Base-by-base conservation (phyloP, 2,888 invertebrate species). In the Tetragonula carbonaria region DNA sequence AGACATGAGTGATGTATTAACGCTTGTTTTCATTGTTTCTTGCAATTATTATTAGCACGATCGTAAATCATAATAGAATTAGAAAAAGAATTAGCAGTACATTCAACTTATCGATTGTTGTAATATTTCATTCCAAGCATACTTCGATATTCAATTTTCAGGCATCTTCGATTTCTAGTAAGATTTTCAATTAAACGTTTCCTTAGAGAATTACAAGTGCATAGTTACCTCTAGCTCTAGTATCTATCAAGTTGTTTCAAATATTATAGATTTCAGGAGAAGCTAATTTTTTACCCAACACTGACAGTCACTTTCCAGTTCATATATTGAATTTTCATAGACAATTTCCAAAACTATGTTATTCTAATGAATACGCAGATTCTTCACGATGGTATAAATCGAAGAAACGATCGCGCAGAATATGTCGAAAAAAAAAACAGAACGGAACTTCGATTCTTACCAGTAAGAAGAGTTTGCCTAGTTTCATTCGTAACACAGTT, bases 231-330 rank as follows among this genome's bases (percentile, higher is more conserved):
- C 21, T n/a, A 73, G 28, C 5, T 55, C 16, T 45, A 45, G 38
- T 16, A 55, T 68, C 62, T 28, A 28, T 28, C 28, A 28, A 28
- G 18, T 13, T 45, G 2, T 28, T 38, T 55, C 23, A 50, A 62
- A 4, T 2, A 16, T 53, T 11, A 21, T 50, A 57, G 21, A 50
- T 70, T 8, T 28, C 38, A 38, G 21, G 53, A 21, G 6, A 14
- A 45, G n/a, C 59, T 59, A 1, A 18, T 33, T n/a, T 78, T 67
- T 75, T 82, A 82, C 82, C 83, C 83, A 83, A 83, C 83, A 83
- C 83, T 83, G 83, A 82, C 55, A 50, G 28, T 45, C 66, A 71
- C 13, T 71, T 75, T n/a, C 11, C n/a, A 59, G 66, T n/a, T 71
- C 33, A 23, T 62, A 63, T 38, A 28, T 28, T 33, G 38, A 72